phyloP scores from a whole-genome alignment of 2,888 invertebrate species.

The Endotricha flammealis region DNA sequence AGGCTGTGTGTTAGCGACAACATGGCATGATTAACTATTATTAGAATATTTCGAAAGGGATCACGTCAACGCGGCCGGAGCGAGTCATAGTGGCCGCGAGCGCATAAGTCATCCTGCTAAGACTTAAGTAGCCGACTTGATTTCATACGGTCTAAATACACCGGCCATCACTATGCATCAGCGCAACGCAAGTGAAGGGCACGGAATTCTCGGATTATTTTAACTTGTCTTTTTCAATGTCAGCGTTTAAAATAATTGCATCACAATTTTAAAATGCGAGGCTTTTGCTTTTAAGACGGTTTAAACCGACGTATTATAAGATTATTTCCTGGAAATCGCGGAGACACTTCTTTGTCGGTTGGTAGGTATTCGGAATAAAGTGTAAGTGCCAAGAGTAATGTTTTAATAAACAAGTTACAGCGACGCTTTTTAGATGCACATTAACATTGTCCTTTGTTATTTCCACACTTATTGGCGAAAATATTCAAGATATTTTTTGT shows the following conservation, averaged over 20 bases:
- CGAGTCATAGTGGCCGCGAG: constrained; percentile 14
- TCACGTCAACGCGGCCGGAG: constrained; percentile 19
- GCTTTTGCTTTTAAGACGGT: constrained; percentile 70
- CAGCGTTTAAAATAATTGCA: constrained; percentile 78
- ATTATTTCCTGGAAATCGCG: constrained; percentile 72
- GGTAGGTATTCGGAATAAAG: constrained; percentile 21
- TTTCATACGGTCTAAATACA: constrained; percentile 68
- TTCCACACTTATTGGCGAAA: no score
- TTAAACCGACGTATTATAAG: constrained; percentile 63
- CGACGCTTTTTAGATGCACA: constrained; percentile 2
- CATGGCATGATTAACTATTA: constrained; percentile 18
- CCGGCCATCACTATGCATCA: constrained; percentile 74
- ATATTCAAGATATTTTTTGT: no score
- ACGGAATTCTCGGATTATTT: constrained; percentile 75
- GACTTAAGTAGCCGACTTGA: constrained; percentile 30
- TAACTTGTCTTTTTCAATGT: constrained; percentile 77
- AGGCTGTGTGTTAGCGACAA: constrained; percentile 6
- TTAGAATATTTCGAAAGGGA: constrained; percentile 24
- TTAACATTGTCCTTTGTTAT: background rate
- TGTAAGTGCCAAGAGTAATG: constrained; percentile 19
- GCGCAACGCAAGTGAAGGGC: constrained; percentile 56
- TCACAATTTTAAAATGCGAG: constrained; percentile 75
- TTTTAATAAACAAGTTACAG: constrained; percentile 16
- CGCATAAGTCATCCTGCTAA: constrained; percentile 32
- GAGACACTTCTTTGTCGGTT: constrained; percentile 53